Conservation (phyloP, 2,888 invertebrate genomes). For the Trachelus troglodyta region DNA sequence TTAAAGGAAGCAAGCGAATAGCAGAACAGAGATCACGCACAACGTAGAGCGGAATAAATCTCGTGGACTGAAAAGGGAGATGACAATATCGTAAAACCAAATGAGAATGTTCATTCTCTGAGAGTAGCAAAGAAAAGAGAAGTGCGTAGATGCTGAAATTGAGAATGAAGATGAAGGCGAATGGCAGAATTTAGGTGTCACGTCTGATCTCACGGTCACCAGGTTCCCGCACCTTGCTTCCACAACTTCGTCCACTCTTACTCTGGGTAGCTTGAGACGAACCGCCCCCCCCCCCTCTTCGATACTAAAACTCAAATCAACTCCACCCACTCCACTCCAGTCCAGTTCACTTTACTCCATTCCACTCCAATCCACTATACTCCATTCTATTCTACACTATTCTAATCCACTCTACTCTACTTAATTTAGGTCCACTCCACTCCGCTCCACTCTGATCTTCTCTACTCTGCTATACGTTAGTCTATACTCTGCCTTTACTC, state of each 20-base stretch:
- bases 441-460: not conserved
- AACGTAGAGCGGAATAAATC: too few species aligned
- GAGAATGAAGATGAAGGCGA: slow-evolving; percentile 27
- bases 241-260: slow-evolving; percentile 7
- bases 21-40: not conserved
- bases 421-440: slow-evolving; percentile 18
- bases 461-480: not conserved
- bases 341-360: not conserved
- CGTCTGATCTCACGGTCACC: slow-evolving; percentile 40
- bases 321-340: slow-evolving; percentile 17
- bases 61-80: too few species aligned
- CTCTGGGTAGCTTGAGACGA: slow-evolving; percentile 31
- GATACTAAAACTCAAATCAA: slow-evolving; percentile 25
- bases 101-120: not conserved
- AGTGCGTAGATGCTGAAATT: slow-evolving; percentile 18
- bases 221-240: slow-evolving; percentile 26
- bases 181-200: slow-evolving; percentile 40
- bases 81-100: slow-evolving; percentile 6
- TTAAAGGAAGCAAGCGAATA: not conserved
- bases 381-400: not conserved
- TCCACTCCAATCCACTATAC: slow-evolving; percentile 19
- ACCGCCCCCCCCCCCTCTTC: slow-evolving; percentile 24
- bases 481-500: not conserved
- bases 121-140: slow-evolving; percentile 9
- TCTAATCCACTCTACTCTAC: too few species aligned